phyloP scores from a whole-genome alignment of 2,888 invertebrate species.

The Apamea crenata region DNA sequence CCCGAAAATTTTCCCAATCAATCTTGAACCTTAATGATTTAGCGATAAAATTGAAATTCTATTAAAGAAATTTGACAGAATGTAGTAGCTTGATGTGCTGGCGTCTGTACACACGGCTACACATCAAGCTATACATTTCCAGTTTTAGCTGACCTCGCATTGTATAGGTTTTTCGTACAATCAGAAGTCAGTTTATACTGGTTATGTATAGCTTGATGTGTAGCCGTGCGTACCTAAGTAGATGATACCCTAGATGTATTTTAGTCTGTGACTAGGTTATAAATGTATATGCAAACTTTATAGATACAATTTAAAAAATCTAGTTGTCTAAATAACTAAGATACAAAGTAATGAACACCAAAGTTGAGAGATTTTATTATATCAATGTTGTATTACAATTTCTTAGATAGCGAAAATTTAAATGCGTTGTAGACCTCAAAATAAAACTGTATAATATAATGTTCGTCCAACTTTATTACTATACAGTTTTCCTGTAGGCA shows the following conservation, averaged over 20 bases:
- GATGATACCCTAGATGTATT: not conserved
- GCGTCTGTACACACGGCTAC: not conserved
- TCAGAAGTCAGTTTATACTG: no score
- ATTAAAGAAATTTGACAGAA: no score
- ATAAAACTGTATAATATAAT: not conserved
- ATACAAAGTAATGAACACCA: slow-evolving; percentile 60
- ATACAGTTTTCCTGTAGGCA: not conserved
- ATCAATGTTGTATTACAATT: slow-evolving; percentile 61
- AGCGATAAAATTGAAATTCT: no score
- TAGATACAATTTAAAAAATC: slow-evolving; percentile 14
- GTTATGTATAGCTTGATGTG: no score
- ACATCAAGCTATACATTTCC: no score
- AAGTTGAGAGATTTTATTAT: slow-evolving; percentile 57
- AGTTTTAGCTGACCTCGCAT: no score
- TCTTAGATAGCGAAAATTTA: slow-evolving; percentile 50
- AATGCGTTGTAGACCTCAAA: slow-evolving; percentile 45
- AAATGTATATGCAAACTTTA: slow-evolving; percentile 10
- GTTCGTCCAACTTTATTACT: slow-evolving; percentile 6
- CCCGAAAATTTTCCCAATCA: no score
- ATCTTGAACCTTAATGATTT: no score
- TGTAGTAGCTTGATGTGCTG: no score
- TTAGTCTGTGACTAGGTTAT: slow-evolving; percentile 7
- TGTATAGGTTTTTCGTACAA: no score
- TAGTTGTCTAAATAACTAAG: slow-evolving; percentile 37
- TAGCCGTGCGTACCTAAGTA: no score